phyloP scores from a whole-genome alignment of 2,797 vertebrate species.

The Muraenolepis orangiensis region DNA sequence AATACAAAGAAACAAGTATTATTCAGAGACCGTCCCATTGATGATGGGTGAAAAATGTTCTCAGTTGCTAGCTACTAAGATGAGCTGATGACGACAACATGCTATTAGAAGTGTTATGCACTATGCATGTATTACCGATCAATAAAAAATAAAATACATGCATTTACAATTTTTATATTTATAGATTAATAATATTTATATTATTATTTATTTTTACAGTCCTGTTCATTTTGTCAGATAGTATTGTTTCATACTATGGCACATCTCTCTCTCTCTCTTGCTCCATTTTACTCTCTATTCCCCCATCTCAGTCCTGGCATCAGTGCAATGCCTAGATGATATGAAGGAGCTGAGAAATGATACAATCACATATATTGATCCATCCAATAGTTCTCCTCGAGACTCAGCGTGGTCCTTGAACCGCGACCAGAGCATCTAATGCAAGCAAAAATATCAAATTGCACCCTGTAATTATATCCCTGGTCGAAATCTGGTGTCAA shows the following conservation, averaged over 20 bases:
- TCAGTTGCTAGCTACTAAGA: too few relatives aligned
- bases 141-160: neutral
- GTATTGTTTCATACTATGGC: neutral
- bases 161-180: neutral
- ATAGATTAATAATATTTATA: neutral
- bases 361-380: constrained; percentile 68
- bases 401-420: constrained; percentile 51
- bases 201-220: neutral
- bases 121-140: neutral
- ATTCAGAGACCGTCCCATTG: neutral
- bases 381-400: constrained; percentile 53
- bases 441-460: constrained; percentile 58
- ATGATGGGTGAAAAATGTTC: neutral
- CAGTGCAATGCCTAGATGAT: neutral
- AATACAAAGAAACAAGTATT: neutral
- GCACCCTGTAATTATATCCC: constrained; percentile 55
- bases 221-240: neutral
- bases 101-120: neutral
- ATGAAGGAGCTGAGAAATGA: constrained; percentile 57
- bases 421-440: constrained; percentile 57
- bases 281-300: neutral
- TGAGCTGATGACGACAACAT: neutral
- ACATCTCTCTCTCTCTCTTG: neutral
- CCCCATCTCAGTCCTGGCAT: neutral
- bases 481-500: constrained; percentile 42